A percentile compares a stretch with the other conserved stretches of the same genome.
Evolutionary conservation across 2,888 invertebrate genomes (phyloP).

Genomic region (Drosophila anomelani): DNA sequence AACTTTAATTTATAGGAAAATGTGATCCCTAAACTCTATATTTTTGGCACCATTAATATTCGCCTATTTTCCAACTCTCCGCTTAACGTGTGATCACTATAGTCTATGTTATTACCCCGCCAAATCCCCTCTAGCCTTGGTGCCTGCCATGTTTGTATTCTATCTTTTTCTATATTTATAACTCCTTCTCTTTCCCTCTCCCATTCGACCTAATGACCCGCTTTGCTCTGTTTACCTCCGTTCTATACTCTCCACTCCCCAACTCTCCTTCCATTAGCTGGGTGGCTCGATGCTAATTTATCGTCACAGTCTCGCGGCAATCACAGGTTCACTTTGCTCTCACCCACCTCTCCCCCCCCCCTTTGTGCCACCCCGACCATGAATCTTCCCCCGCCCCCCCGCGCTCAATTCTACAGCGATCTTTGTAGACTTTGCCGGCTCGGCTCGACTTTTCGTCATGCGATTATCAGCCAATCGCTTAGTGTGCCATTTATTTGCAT

Average conservation of each 20-base stretch:
- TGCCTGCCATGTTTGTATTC: neutral
- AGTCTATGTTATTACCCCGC: neutral
- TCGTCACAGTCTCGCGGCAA: slow-evolving; percentile 64
- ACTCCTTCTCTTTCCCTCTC: slow-evolving; percentile 10
- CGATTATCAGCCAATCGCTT: slow-evolving; percentile 79
- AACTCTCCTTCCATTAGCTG: slow-evolving; percentile 20
- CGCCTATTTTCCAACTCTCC: neutral
- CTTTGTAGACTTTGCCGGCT: slow-evolving; percentile 42
- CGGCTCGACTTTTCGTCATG: slow-evolving; percentile 66
- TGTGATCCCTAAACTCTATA: accelerated
- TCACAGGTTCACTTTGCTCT: slow-evolving; percentile 68
- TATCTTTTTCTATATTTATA: neutral
- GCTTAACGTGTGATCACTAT: neutral
- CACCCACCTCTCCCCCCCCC: neutral
- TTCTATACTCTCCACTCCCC: slow-evolving; percentile 1
- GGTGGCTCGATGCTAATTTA: slow-evolving; percentile 71
- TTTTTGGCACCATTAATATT: too few relatives aligned
- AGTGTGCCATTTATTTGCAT: slow-evolving; percentile 76
- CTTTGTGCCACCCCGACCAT: neutral
- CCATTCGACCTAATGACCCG: slow-evolving; percentile 42
- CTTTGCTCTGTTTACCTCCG: slow-evolving; percentile 41
- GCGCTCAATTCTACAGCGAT: slow-evolving; percentile 13
- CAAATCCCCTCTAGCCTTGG: slow-evolving; percentile 20
- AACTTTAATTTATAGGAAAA: too few relatives aligned
- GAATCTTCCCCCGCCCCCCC: neutral